phyloP scores from a whole-genome alignment of 2,113 vertebrate species.

The Poeciliopsis turrubarensis region DNA sequence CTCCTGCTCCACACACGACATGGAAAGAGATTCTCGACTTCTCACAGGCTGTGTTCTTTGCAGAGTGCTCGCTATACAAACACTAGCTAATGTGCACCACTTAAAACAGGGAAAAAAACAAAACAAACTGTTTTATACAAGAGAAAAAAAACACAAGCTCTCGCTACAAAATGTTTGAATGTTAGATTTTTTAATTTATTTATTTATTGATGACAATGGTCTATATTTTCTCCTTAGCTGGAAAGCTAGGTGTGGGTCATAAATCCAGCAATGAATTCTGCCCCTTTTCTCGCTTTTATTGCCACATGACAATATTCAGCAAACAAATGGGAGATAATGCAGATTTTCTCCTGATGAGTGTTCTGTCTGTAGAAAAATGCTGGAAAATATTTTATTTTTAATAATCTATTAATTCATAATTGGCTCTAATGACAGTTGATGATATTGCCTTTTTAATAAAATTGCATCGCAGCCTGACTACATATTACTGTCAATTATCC shows the following conservation, averaged over 20 bases:
- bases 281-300: constrained; percentile 24
- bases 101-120: constrained; percentile 1
- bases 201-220: not conserved
- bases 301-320: not conserved
- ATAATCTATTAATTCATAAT: no score
- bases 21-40: constrained; percentile 27
- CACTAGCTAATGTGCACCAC: constrained; percentile 30
- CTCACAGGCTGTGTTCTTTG: constrained; percentile 2
- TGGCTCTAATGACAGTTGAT: no score
- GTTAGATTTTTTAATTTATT: constrained; percentile 4
- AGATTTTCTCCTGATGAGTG: constrained; percentile 14
- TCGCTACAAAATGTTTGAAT: constrained; percentile 13
- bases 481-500: not conserved
- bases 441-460: not conserved
- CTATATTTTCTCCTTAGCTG: not conserved
- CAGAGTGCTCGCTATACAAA: constrained; percentile 24
- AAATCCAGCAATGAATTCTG: not conserved
- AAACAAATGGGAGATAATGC: constrained; percentile 10
- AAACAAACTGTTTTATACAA: not conserved
- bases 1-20: constrained; percentile 34
- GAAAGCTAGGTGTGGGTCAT: constrained; percentile 3
- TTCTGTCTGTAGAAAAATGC: not conserved
- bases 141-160: not conserved
- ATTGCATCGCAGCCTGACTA: not conserved
- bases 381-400: constrained; percentile 8